These are phyloP conservation scores for Microcebus murinus DNA, from an alignment of 2,113 vertebrate genomes.

Conservation along the genomic window DNA sequence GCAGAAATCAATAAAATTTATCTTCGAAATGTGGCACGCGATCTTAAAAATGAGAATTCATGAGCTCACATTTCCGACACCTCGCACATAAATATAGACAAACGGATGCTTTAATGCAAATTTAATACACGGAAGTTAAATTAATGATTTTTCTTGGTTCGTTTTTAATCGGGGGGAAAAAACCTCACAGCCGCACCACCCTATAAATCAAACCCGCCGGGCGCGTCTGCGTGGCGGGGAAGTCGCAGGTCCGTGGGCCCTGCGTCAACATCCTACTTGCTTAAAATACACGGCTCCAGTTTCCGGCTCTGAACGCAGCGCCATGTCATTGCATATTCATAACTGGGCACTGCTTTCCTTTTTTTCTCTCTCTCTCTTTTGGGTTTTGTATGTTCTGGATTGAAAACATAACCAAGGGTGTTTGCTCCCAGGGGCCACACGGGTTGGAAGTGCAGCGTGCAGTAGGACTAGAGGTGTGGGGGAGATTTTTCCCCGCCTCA, in stretches of 20 bases:
- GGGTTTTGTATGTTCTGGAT: constrained; percentile 37
- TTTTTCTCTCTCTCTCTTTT: not conserved
- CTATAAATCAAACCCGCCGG: constrained; percentile 78
- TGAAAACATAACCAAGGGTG: constrained; percentile 59
- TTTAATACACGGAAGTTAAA: constrained; percentile 83
- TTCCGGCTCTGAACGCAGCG: constrained; percentile 16
- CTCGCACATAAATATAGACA: constrained; percentile 78
- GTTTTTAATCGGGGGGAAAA: constrained; percentile 77
- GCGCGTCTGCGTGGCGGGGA: constrained; percentile 6
- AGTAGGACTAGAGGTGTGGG: not conserved
- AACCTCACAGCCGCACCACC: constrained; percentile 67
- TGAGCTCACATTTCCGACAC: constrained; percentile 67
- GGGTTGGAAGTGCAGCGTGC: not conserved
- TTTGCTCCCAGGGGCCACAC: not conserved
- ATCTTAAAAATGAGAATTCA: constrained; percentile 79
- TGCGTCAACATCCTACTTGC: constrained; percentile 64
- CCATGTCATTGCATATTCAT: constrained; percentile 70
- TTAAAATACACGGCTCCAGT: constrained; percentile 61
- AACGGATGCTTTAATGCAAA: constrained; percentile 80
- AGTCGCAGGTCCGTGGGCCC: not conserved
- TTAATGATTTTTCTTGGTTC: constrained; percentile 80
- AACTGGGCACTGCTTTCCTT: constrained; percentile 34
- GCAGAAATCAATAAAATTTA: constrained; percentile 82
- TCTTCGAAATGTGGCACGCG: constrained; percentile 69
- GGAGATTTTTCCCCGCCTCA: not conserved